Percentiles rank a stretch among this genome's conserved stretches.
Conservation (phyloP, 1,140 invertebrate genomes). For the Drosophila takahashii region DNA sequence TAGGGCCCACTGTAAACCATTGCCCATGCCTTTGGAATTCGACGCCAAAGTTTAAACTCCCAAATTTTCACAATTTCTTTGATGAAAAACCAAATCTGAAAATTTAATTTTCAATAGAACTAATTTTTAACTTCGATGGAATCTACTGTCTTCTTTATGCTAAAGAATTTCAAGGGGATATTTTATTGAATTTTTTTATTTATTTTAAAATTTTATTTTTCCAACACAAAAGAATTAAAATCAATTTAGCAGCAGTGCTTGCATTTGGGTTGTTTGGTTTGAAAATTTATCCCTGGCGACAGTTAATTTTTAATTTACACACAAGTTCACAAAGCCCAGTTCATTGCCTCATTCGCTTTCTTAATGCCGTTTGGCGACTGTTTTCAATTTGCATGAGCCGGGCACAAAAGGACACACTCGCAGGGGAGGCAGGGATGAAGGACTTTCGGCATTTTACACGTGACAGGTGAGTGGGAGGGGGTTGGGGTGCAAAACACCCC, state of each 20-base stretch:
- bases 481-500: conserved; percentile 15
- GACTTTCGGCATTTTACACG: conserved; percentile 61
- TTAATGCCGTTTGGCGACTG: conserved; percentile 74
- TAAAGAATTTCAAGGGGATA: too few relatives aligned
- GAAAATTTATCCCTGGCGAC: conserved; percentile 66
- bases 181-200: too few relatives aligned
- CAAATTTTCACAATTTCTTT: too few relatives aligned
- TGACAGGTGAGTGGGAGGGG: conserved; percentile 55
- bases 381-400: conserved; percentile 75
- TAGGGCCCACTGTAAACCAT: too few relatives aligned
- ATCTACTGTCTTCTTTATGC: too few relatives aligned
- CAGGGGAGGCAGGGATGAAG: neutral
- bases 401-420: conserved; percentile 49
- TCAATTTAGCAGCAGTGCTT: conserved; percentile 20
- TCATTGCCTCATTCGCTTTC: conserved; percentile 61
- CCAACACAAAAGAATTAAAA: conserved; percentile 1
- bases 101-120: too few relatives aligned
- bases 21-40: too few relatives aligned
- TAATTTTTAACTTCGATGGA: too few relatives aligned
- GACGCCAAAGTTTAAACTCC: too few relatives aligned
- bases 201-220: too few relatives aligned
- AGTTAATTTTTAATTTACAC: conserved; percentile 78
- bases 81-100: too few relatives aligned
- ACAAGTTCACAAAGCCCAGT: conserved; percentile 35
- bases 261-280: conserved; percentile 52